Evolutionary conservation across 2,888 invertebrate species (phyloP).

Genomic region (Cataglyphis altisquamis): DNA sequence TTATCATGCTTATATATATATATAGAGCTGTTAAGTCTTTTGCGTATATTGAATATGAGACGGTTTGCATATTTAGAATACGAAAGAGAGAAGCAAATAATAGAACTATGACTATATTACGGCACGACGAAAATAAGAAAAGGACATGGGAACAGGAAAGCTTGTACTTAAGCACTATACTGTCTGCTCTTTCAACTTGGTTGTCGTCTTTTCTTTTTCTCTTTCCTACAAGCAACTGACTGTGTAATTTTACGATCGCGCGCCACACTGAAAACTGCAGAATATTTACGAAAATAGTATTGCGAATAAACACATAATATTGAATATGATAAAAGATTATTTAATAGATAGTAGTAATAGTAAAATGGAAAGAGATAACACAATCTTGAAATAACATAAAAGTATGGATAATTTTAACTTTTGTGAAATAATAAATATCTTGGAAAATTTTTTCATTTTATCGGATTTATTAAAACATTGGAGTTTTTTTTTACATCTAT

Average conservation of each 20-base stretch:
- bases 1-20: not conserved
- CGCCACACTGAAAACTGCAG: constrained; percentile 4
- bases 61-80: constrained; percentile 17
- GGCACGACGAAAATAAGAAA: constrained; percentile 10
- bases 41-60: constrained; percentile 10
- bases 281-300: constrained; percentile 10
- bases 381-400: not conserved
- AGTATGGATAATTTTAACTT: not conserved
- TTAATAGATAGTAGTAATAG: not conserved
- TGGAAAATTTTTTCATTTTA: not conserved
- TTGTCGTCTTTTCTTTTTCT: constrained; percentile 13
- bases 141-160: constrained; percentile 1
- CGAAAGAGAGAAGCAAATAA: constrained; percentile 28
- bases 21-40: not conserved
- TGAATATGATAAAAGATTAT: not conserved
- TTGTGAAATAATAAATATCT: not conserved
- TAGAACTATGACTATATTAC: constrained; percentile 32
- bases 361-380: not conserved
- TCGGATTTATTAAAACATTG: not conserved
- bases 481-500: not conserved
- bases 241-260: constrained; percentile 42
- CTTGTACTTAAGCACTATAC: constrained; percentile 28
- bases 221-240: not conserved
- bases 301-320: not conserved
- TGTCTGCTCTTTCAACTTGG: constrained; percentile 32